Evolutionary conservation across 2,113 vertebrate genomes (phyloP).

Genomic region (Benitochromis conjunctus): DNA sequence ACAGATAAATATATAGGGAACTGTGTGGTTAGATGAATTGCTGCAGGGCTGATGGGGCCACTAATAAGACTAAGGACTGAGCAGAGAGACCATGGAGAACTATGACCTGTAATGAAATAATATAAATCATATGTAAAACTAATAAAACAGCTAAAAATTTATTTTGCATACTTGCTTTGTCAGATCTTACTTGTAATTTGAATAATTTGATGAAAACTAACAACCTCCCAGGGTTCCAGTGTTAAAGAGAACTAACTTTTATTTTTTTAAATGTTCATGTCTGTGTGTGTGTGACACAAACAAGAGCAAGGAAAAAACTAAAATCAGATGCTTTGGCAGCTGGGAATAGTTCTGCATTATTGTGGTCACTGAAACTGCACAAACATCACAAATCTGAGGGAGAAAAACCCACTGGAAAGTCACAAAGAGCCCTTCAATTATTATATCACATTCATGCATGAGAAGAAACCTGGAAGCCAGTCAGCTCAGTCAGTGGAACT

Average conservation of each 20-base stretch:
- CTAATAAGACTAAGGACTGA: no score
- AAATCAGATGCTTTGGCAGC: background rate
- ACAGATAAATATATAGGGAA: no score
- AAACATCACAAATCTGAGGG: background rate
- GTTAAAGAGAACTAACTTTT: background rate
- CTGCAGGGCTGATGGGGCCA: no score
- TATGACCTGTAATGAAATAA: background rate
- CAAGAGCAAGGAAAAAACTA: background rate
- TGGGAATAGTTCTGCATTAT: background rate
- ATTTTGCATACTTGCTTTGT: background rate
- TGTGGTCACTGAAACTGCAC: rapidly evolving
- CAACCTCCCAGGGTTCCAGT: background rate
- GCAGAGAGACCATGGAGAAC: background rate
- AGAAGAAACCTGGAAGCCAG: background rate
- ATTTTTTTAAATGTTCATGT: background rate
- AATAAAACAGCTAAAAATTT: no score
- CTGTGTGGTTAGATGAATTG: no score
- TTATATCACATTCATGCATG: background rate
- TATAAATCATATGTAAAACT: background rate
- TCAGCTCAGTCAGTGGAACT: background rate
- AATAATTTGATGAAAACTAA: background rate
- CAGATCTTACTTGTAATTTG: background rate
- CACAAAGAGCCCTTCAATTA: background rate
- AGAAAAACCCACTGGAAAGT: background rate
- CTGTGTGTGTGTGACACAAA: background rate